Conservation (phyloP, 2,888 invertebrate genomes). For the Macaria liturata region DNA sequence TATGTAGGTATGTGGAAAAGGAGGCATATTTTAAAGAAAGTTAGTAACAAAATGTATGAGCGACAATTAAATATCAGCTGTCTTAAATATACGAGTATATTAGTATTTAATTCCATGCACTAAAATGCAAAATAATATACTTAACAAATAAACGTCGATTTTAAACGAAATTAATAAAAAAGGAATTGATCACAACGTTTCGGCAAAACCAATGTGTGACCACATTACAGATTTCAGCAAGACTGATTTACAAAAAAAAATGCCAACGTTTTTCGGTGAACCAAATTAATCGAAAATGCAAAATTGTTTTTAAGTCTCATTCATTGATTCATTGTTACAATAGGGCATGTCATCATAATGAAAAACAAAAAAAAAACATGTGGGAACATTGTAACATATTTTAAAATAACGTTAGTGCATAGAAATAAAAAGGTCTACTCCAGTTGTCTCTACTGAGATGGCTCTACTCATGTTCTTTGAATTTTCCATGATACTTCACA, state of each 20-base stretch:
- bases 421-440: slow-evolving; percentile 56
- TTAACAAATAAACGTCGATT: background rate
- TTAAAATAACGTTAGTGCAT: slow-evolving; percentile 79
- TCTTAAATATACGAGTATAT: background rate
- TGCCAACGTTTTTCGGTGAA: slow-evolving; percentile 17
- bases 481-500: too few relatives aligned
- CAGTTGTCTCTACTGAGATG: too few relatives aligned
- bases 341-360: slow-evolving; percentile 41
- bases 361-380: slow-evolving; percentile 74
- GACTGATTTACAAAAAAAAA: slow-evolving; percentile 52
- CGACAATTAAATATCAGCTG: too few relatives aligned
- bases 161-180: background rate
- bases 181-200: slow-evolving; percentile 29
- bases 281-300: slow-evolving; percentile 19
- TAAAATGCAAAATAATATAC: slow-evolving; percentile 15
- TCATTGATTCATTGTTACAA: slow-evolving; percentile 32
- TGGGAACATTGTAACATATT: slow-evolving; percentile 84
- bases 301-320: slow-evolving; percentile 16
- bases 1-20: too few relatives aligned
- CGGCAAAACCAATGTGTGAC: slow-evolving; percentile 10
- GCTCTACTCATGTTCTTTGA: too few relatives aligned
- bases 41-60: too few relatives aligned
- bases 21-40: too few relatives aligned
- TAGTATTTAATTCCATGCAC: slow-evolving; percentile 23
- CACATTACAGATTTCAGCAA: slow-evolving; percentile 43